phyloP scores from a whole-genome alignment of 2,888 invertebrate genomes.

The Cartodere bifasciata region DNA sequence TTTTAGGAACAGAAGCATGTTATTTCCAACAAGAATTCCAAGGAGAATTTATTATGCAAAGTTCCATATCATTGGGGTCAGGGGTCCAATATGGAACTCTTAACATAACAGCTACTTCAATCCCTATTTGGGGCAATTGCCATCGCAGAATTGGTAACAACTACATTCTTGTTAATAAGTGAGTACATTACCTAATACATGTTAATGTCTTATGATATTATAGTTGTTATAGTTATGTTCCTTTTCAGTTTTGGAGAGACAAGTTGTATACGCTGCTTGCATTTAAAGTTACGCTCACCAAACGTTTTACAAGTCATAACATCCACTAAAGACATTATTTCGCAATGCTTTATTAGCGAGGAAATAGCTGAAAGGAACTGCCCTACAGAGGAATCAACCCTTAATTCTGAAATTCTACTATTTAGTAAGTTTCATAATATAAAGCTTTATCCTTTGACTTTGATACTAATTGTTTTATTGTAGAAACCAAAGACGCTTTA shows the following conservation, averaged over 20 bases:
- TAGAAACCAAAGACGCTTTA: conserved; percentile 41
- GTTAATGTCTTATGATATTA: background rate
- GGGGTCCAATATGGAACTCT: conserved; percentile 46
- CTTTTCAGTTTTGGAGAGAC: conserved; percentile 39
- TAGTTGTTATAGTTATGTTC: background rate
- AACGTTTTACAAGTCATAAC: conserved; percentile 49
- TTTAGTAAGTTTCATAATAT: conserved; percentile 48
- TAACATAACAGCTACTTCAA: conserved; percentile 47
- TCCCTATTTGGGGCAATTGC: conserved; percentile 54
- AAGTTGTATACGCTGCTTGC: conserved; percentile 49
- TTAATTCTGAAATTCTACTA: conserved; percentile 39
- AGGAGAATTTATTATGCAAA: conserved; percentile 51
- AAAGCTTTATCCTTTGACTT: too few relatives aligned
- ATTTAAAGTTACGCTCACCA: conserved; percentile 42
- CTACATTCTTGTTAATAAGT: conserved; percentile 48
- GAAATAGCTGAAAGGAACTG: conserved; percentile 45
- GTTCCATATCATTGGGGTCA: conserved; percentile 33
- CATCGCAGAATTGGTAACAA: conserved; percentile 45
- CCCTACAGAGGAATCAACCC: conserved; percentile 34
- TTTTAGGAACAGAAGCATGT: conserved; percentile 37
- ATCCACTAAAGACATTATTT: conserved; percentile 39
- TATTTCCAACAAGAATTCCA: conserved; percentile 53
- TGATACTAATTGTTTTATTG: conserved; percentile 16
- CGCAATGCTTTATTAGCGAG: conserved; percentile 47
- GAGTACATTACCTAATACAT: conserved; percentile 19